Percentiles rank a stretch among this genome's conserved stretches.
phyloP scores from a whole-genome alignment of 2,113 vertebrate genomes.

The Pyrgilauda ruficollis region DNA sequence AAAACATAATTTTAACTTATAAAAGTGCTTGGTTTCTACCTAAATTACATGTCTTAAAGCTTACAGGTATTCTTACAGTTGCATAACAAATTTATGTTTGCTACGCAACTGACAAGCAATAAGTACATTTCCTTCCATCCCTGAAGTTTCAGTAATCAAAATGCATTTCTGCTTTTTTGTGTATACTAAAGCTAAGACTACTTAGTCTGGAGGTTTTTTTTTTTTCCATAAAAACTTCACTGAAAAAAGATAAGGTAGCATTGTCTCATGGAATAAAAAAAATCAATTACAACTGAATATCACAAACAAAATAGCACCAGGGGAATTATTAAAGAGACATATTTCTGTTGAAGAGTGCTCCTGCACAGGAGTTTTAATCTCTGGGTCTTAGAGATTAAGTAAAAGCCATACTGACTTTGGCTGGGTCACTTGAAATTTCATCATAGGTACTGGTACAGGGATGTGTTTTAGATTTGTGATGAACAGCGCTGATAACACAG shows the following conservation, averaged over 20 bases:
- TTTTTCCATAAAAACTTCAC: neutral
- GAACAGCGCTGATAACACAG: neutral
- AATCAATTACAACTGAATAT: neutral
- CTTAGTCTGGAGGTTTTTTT: neutral
- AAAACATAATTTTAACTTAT: neutral
- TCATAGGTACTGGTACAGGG: neutral
- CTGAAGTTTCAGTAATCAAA: neutral
- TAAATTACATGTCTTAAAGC: neutral
- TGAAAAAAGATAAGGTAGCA: neutral
- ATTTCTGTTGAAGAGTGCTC: neutral
- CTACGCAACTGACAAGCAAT: neutral
- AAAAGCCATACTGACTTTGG: neutral
- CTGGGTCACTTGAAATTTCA: neutral
- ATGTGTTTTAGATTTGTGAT: neutral
- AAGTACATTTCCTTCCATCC: neutral
- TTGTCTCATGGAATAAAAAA: neutral
- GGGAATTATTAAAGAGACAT: neutral
- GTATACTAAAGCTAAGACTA: neutral
- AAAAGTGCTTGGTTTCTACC: neutral
- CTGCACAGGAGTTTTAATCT: neutral
- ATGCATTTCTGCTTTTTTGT: neutral
- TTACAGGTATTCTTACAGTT: neutral
- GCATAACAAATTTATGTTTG: neutral
- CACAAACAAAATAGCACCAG: neutral
- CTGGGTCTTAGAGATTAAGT: neutral